Evolutionary conservation across 2,797 vertebrate species (phyloP).

Genomic region (Dendrocincla tyrannina): DNA sequence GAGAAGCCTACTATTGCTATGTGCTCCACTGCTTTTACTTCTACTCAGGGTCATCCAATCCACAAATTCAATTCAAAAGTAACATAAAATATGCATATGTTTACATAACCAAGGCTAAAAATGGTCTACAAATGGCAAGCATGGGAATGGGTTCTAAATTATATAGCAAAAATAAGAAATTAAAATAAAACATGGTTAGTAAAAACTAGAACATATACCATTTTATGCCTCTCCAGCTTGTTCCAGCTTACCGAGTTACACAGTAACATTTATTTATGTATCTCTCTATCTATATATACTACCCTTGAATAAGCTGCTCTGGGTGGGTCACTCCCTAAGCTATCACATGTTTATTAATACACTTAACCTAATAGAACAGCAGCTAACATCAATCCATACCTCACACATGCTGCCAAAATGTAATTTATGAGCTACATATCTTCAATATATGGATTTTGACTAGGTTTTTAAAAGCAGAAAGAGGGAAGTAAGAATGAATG

Average conservation of each 20-base stretch:
- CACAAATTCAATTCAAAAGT: not conserved
- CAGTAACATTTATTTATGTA: not conserved
- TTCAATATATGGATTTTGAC: not conserved
- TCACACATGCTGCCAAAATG: not conserved
- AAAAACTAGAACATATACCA: not conserved
- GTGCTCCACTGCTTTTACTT: not conserved
- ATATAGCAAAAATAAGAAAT: not conserved
- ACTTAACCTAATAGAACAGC: not conserved
- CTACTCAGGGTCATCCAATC: not conserved
- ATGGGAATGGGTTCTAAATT: not conserved
- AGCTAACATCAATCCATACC: not conserved
- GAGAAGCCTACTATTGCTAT: not conserved
- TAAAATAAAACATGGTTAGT: not conserved
- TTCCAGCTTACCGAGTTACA: not conserved
- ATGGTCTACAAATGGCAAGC: not conserved
- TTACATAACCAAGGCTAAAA: constrained; percentile 19
- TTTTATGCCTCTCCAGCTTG: not conserved
- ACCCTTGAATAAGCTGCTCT: not conserved
- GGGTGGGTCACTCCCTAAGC: not conserved
- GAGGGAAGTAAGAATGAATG: not conserved
- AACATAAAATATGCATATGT: not conserved
- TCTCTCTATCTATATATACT: not conserved
- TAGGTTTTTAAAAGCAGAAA: not conserved
- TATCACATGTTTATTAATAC: not conserved
- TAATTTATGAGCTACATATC: not conserved